These are phyloP conservation scores for rabbit (Oryctolagus cuniculus) DNA, from an alignment of 2,113 vertebrate genomes.

Conservation along the genomic window DNA sequence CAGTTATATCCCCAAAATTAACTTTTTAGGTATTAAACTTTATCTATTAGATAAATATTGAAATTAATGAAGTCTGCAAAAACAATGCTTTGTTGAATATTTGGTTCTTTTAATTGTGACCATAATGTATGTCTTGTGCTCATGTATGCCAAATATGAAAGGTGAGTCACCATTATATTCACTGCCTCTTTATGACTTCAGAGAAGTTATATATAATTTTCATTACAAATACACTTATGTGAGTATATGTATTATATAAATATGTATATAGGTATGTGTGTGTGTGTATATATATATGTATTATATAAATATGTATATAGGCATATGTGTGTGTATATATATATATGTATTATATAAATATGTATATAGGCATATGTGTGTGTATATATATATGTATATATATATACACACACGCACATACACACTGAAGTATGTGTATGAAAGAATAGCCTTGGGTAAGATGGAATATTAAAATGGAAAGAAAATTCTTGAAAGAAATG, in stretches of 20 bases:
- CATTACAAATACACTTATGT: not conserved
- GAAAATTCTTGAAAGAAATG: not conserved
- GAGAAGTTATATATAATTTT: not conserved
- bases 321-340: not conserved
- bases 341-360: not conserved
- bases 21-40: not conserved
- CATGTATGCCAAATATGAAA: not conserved
- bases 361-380: not conserved
- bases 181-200: constrained; percentile 28
- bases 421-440: not conserved
- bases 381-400: not conserved
- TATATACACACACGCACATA: not conserved
- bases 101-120: not conserved
- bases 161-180: not conserved
- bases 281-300: not conserved
- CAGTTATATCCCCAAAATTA: not conserved
- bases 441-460: not conserved
- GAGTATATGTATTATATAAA: not conserved
- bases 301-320: not conserved
- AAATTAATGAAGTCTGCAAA: constrained; percentile 10
- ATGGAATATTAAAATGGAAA: constrained; percentile 31
- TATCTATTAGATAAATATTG: not conserved
- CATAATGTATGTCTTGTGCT: not conserved
- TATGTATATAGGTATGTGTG: not conserved
- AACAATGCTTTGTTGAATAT: not conserved